Evolutionary conservation across 2,797 vertebrate genomes (phyloP), one percentile per base, ranked within the genome.

Genomic region (Poecilia picta): DNA sequence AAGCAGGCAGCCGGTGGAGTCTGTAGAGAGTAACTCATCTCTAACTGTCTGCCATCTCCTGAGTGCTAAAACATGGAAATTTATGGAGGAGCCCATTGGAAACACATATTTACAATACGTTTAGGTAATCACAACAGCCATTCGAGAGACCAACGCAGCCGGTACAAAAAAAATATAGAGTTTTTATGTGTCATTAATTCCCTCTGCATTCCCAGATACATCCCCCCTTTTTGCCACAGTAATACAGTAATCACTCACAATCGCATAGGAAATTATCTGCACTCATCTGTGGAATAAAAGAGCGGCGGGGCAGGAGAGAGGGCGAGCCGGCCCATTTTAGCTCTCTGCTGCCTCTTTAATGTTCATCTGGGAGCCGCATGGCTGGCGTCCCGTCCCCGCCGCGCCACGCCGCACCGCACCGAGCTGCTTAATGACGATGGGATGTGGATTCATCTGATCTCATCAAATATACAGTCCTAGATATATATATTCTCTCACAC

Each of bases 101-200:
- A 95, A 95, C 94, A 94, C 95, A 95, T 96, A 96, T 94, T 96
- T 96, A 95, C 95, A 95, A 97, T 93, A 95, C 78, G 94, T 96
- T 95, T 95, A 96, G 96, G 97, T 98, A 98, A 98, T 97, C 97
- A 98, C 96, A 97, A 96, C 95, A 90, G 94, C 94, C 95, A 72
- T 96, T 91, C 92, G 83, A 91, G 95, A 95, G 96, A 96, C 94
- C 94, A 96, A 97, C 92, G 96, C 96, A 97, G 93, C 95, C 96
- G 95, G 95, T 95, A 96, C 96, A 95, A 95, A 96, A 97, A 96
- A 20, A 49, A 51, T 51, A 51, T 51, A 51, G 96, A 96, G 96
- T 97, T 98, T 96, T 98, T 97, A 98, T 98, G 97, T 97, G 90
- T 98, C 97, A 98, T 98, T 98, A 98, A 97, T 97, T 98, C 96